A percentile compares a stretch with the other conserved stretches of the same genome.
phyloP scores from a whole-genome alignment of 2,888 invertebrate species.

The Yponomeuta sedellus region DNA sequence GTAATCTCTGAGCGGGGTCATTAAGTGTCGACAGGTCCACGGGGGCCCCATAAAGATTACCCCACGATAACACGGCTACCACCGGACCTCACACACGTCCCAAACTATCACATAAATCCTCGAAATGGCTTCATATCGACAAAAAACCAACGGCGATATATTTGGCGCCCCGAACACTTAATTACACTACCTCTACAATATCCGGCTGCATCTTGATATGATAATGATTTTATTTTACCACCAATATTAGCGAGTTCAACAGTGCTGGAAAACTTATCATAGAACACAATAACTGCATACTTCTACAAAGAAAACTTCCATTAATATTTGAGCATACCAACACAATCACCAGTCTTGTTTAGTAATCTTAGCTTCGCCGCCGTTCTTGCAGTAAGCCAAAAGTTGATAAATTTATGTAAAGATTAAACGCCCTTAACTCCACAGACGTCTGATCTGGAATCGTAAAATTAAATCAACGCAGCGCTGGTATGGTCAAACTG shows the following conservation, averaged over 20 bases:
- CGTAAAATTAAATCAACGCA: conserved; percentile 18
- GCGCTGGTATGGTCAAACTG: not conserved
- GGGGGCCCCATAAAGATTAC: conserved; percentile 72
- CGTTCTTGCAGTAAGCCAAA: too few relatives aligned
- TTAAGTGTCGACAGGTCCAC: conserved; percentile 71
- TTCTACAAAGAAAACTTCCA: too few relatives aligned
- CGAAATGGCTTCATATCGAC: conserved; percentile 69
- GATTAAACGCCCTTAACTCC: not conserved
- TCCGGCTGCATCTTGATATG: conserved; percentile 38
- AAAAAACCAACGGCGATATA: conserved; percentile 72
- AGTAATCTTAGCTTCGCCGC: too few relatives aligned
- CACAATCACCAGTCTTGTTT: too few relatives aligned
- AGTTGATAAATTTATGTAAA: not conserved
- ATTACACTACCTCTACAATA: conserved; percentile 63
- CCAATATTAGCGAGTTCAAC: too few relatives aligned
- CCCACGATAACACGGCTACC: conserved; percentile 70
- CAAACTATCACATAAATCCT: conserved; percentile 65
- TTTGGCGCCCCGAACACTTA: conserved; percentile 75
- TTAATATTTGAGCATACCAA: too few relatives aligned
- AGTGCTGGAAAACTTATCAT: too few relatives aligned
- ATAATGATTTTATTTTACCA: not conserved
- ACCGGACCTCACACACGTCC: conserved; percentile 67
- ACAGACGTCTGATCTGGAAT: not conserved
- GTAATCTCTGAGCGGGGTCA: conserved; percentile 62
- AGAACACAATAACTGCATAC: too few relatives aligned